Base-by-base conservation (phyloP, 2,113 vertebrate species). In the Nibea albiflora region DNA sequence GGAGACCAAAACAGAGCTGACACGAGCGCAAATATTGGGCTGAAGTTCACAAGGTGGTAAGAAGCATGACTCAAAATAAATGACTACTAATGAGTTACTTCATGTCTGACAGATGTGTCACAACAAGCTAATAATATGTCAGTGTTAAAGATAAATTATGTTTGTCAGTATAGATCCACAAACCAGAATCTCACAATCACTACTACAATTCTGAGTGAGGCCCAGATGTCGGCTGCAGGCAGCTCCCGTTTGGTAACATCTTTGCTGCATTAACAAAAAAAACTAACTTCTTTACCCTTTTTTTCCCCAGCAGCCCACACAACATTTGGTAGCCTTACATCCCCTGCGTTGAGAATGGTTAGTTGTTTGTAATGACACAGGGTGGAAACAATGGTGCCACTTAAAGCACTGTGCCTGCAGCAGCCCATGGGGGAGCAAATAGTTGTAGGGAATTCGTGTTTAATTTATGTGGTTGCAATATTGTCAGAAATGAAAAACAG, bases 401-500 rank as follows among this genome's bases (percentile, higher is more conserved):
- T 73, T 67, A 72, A 53, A 83, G 14, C n/a, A 14, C 49, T 61
- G 50, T 17, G 75, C 80, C 83, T 65, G 28, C 49, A 76, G 76
- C 20, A 3, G 73, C 79, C 82, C 39, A 39, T 47, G 57, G 85
- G 84, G 71, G 79, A 71, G 78, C 80, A 58, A 84, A 84, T 74
- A 90, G 83, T 85, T 90, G 58, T 31, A 81, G 74, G 81, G 69
- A 81, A 89, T 80, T 79, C 61, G 76, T 83, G 66, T 69, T 77
- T 87, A 81, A 93, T 91, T 92, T 80, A 87, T 88, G 91, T 76
- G 83, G 90, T 79, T 81, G 57, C 66, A 82, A 85, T 90, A 91
- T 90, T 81, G 89, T 83, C 60, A 84, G 31, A 90, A 86, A 94
- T 92, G 83, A 83, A 90, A 90, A 92, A 77, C 94, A 94, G 92